Base-by-base conservation (phyloP, 1,140 invertebrate species). In the Apis dorsata region DNA sequence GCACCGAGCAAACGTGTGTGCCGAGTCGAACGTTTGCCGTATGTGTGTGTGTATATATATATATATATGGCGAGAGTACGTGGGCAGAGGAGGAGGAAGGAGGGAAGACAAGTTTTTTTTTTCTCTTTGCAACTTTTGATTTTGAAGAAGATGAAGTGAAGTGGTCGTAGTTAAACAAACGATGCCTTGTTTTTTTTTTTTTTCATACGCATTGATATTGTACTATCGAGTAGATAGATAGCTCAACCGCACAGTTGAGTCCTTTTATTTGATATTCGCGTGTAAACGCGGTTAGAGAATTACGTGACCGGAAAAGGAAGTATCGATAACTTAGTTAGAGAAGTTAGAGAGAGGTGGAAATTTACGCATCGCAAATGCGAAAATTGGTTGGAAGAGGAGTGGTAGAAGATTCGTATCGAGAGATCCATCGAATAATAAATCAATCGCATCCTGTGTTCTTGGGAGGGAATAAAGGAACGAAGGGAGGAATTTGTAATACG, bases 61-160 rank as follows among this genome's bases (percentile, higher is more conserved):
- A 83, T 80, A 72, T n/a, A 76, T 65, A 44, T 21, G 72, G 24
- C 55, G 55, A 28, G 62, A 65, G 79, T 82, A 85, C 84, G 84
- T 83, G 81, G 84, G 81, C 62, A 49, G 84, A 53, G n/a, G 70
- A 60, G 60, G 66, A 70, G 60, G 59, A 62, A 72, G 74, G 49
- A 44, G 76, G 68, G 49, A 44, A 44, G 34, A 44, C 5, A 0
- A 44, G 34, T 44, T 4, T 44, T 44, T 44, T 34, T 34, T 34
- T 34, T 2, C 34, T 44, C 34, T 44, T 5, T 7, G 34, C 34
- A 7, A 44, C 34, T 44, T 44, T 44, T 44, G 34, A 44, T 44
- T 44, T 44, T 7, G 34, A 44, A 44, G 34, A 34, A 34, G 34
- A 34, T 34, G 34, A 2, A 24, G 34, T 34, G 28, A 34, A 34